These are phyloP conservation scores for Pleuronectes platessa DNA, from an alignment of 2,113 vertebrate species.

Conservation along the genomic window DNA sequence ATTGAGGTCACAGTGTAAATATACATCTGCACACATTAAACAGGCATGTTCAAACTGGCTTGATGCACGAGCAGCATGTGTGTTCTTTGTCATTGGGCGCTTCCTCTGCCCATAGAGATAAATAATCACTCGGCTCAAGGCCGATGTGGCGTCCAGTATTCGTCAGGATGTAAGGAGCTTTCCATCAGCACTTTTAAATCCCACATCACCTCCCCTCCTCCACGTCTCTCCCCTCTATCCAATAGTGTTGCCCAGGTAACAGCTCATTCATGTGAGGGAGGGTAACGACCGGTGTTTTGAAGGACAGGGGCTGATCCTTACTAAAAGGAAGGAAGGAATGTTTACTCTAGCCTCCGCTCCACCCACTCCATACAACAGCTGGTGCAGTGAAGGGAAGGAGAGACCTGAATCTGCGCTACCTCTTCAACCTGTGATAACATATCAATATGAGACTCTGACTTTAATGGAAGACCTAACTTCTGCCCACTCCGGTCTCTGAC, in stretches of 20 bases:
- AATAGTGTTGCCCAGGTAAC: constrained; percentile 37
- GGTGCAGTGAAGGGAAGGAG: not conserved
- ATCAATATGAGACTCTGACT: constrained; percentile 3
- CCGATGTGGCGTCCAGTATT: constrained; percentile 12
- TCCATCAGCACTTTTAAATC: constrained; percentile 51
- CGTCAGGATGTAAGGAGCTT: constrained; percentile 23
- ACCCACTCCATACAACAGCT: not conserved
- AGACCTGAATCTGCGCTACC: not conserved
- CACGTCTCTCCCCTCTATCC: constrained; percentile 19
- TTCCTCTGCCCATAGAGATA: constrained; percentile 11
- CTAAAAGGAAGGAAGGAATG: constrained; percentile 3
- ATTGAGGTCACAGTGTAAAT: constrained; percentile 65
- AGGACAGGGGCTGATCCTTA: not conserved
- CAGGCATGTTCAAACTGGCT: constrained; percentile 9
- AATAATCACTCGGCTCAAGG: not conserved
- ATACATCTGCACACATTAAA: constrained; percentile 55
- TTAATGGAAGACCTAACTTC: constrained; percentile 22
- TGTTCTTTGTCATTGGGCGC: constrained; percentile 20
- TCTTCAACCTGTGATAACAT: not conserved
- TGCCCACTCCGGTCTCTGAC: not conserved
- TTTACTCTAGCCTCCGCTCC: constrained; percentile 8
- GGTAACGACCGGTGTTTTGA: constrained; percentile 32
- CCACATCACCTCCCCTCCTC: constrained; percentile 12
- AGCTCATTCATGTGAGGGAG: constrained; percentile 19
- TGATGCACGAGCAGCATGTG: constrained; percentile 10